Conservation (phyloP, 2,888 invertebrate species). For the Emmelina monodactyla region DNA sequence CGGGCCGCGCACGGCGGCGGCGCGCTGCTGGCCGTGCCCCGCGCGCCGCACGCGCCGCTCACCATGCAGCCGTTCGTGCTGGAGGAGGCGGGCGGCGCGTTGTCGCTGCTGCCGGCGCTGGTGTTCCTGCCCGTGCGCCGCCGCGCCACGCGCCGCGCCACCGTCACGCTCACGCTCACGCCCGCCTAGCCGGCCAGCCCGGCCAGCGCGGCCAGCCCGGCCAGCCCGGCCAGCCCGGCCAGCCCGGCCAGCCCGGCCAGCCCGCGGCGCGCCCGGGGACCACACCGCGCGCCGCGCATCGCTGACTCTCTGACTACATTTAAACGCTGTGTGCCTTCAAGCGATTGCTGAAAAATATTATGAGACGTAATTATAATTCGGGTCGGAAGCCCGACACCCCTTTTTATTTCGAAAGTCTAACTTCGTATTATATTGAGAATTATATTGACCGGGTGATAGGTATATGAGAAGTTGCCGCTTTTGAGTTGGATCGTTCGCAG, state of each 20-base stretch:
- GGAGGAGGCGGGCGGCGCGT: constrained; percentile 67
- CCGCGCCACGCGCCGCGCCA: constrained; percentile 84
- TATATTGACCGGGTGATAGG: constrained; percentile 62
- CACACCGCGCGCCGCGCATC: constrained; percentile 44
- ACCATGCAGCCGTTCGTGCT: constrained; percentile 94
- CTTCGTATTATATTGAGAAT: constrained; percentile 64
- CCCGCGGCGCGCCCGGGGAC: constrained; percentile 29
- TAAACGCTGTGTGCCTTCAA: constrained; percentile 83
- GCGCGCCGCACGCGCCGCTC: constrained; percentile 72
- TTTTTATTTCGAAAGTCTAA: constrained; percentile 53
- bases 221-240: constrained; percentile 8
- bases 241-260: constrained; percentile 16
- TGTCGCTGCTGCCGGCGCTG: constrained; percentile 86
- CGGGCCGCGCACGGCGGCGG: constrained; percentile 57
- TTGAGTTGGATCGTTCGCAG: constrained; percentile 61
- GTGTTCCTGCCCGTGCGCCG: constrained; percentile 94
- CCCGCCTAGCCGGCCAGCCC: constrained; percentile 75
- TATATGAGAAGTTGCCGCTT: constrained; percentile 65
- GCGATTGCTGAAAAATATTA: constrained; percentile 75
- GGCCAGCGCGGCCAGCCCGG: constrained; percentile 18
- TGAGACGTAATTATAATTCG: constrained; percentile 58
- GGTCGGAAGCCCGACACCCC: constrained; percentile 49
- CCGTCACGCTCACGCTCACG: constrained; percentile 91
- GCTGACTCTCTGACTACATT: constrained; percentile 66
- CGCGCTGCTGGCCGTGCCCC: constrained; percentile 63